Base-by-base conservation (phyloP, 2,888 invertebrate species). In the Fragum fragum region DNA sequence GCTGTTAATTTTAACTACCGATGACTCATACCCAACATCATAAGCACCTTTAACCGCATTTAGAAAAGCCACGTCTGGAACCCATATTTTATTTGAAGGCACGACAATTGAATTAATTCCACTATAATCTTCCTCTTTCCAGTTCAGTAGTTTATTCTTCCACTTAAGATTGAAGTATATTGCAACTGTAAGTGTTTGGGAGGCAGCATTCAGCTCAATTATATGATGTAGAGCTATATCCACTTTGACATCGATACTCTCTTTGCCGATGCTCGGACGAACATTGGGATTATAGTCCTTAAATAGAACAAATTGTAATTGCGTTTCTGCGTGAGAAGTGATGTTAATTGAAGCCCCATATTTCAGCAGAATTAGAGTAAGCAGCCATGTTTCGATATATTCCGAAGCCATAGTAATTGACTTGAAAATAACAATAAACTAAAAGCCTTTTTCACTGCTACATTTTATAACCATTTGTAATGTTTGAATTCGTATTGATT, bases 111-210 rank as follows among this genome's bases (percentile, higher is more conserved):
- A 53, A 23, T 52, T 53, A 7, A 79, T 76, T 5, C 36, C 63
- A 21, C 36, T 42, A 63, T 32, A 82, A 16, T 76, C 55, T 6
- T 26, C 26, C 1, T 21, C 16, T 21, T 82, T 55, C 82, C 82
- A 82, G 26, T 28, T 55, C 16, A 82, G 42, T 21, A 72, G n/a
- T 32, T 79, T 47, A 66, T 82, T 79, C n/a, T 47, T 73, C 82
- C 82, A 82, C 23, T 29, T 11, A 0, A 82, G 9, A 0, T 23
- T 16, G 11, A 82, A 16, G 39, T 61, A 53, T 7, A 79, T 59
- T 7, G 79, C 73, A 5, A 59, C 39, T 36, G 59, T 73, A 42
- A 82, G 69, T 26, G 79, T 73, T 53, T 82, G 82, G 2, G 23
- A 70, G 1, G 73, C 69, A 53, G 76, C 82, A 42, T 82, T 70